These are phyloP conservation scores for Caradrina clavipalpis DNA, from an alignment of 2,888 invertebrate species.

Conservation along the genomic window DNA sequence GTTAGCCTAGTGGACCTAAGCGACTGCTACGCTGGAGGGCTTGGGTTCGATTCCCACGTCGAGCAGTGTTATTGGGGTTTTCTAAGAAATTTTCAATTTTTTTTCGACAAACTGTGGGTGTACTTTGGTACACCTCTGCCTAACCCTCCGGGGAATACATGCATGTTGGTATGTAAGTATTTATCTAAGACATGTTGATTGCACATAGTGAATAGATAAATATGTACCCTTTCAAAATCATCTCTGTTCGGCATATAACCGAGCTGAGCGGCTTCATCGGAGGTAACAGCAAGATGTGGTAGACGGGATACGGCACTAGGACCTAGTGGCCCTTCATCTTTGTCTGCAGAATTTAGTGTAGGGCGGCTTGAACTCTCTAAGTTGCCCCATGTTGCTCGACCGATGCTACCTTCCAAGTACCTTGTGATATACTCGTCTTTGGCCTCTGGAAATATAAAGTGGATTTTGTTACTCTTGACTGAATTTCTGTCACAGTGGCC, in stretches of 20 bases:
- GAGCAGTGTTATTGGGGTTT: too few species aligned
- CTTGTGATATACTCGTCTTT: slow-evolving; percentile 97
- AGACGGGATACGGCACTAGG: slow-evolving; percentile 93
- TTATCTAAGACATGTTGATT: too few species aligned
- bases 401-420: slow-evolving; percentile 97
- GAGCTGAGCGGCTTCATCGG: slow-evolving; percentile 96
- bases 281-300: slow-evolving; percentile 95
- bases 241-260: slow-evolving; percentile 99
- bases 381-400: slow-evolving; percentile 96
- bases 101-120: too few species aligned
- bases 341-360: slow-evolving; percentile 94
- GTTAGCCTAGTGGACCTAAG: too few species aligned
- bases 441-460: slow-evolving; percentile 91
- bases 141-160: too few species aligned
- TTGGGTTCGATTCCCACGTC: too few species aligned
- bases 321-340: slow-evolving; percentile 95
- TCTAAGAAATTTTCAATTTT: too few species aligned
- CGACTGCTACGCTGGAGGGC: too few species aligned
- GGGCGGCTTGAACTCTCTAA: slow-evolving; percentile 93
- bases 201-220: background rate
- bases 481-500: too few species aligned
- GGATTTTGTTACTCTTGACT: too few species aligned
- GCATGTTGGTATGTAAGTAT: too few species aligned
- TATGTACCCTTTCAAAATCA: slow-evolving; percentile 96
- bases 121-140: too few species aligned